A percentile compares a stretch with the other conserved stretches of the same genome.
Conservation (phyloP, 2,888 invertebrate species). For the Laothoe populi region DNA sequence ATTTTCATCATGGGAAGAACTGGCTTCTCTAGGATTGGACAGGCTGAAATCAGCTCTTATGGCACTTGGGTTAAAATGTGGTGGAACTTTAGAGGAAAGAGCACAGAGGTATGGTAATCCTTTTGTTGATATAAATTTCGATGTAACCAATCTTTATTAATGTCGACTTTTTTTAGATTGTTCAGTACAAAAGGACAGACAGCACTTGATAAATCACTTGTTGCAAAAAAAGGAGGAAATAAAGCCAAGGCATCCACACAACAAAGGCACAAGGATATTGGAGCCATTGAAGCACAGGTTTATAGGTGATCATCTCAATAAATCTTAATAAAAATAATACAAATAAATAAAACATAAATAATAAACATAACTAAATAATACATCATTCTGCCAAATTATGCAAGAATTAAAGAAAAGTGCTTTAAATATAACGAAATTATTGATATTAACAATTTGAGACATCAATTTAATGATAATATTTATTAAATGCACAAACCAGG, state of each 20-base stretch:
- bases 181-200: slow-evolving; percentile 98
- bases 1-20: slow-evolving; percentile 98
- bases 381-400: too few relatives aligned
- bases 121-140: neutral
- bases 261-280: slow-evolving; percentile 93
- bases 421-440: too few relatives aligned
- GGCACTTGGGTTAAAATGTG: slow-evolving; percentile 98
- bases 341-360: too few relatives aligned
- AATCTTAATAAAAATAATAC: too few relatives aligned
- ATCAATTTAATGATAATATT: too few relatives aligned
- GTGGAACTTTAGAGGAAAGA: slow-evolving; percentile 98
- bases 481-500: too few relatives aligned
- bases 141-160: neutral
- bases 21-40: slow-evolving; percentile 98
- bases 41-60: slow-evolving; percentile 98
- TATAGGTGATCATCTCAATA: slow-evolving; percentile 85
- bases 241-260: slow-evolving; percentile 80
- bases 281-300: slow-evolving; percentile 94
- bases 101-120: slow-evolving; percentile 89
- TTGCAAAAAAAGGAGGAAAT: slow-evolving; percentile 95
- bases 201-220: slow-evolving; percentile 94
- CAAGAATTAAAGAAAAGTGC: too few relatives aligned
- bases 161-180: slow-evolving; percentile 73
- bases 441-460: too few relatives aligned
- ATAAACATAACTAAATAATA: too few relatives aligned